Evolutionary conservation across 2,113 vertebrate genomes (phyloP).

Genomic region (Procavia capensis): DNA sequence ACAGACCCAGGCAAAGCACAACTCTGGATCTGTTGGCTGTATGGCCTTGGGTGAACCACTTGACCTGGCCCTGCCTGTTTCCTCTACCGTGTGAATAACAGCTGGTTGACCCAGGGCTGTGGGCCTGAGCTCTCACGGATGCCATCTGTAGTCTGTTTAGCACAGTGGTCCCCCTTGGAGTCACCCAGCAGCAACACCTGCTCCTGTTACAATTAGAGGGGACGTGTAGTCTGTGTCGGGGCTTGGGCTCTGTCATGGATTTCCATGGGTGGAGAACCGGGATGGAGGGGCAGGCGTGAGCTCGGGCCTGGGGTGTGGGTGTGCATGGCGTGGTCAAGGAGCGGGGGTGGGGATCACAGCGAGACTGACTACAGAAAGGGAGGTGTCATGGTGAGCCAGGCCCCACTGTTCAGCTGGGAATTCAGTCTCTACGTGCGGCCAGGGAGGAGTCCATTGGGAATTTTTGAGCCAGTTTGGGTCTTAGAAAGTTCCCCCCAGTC

Average conservation of each 20-base stretch:
- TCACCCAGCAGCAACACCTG: neutral
- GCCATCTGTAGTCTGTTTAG: neutral
- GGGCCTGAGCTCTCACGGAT: neutral
- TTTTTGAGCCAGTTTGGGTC: neutral
- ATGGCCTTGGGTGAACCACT: neutral
- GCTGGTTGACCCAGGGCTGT: neutral
- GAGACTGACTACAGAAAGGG: neutral
- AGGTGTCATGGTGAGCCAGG: too few relatives aligned
- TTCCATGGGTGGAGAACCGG: neutral
- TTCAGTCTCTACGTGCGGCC: neutral
- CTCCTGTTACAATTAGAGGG: fast-evolving
- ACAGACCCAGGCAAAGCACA: neutral
- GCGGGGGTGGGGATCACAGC: too few relatives aligned
- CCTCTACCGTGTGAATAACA: neutral
- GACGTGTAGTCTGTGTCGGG: neutral
- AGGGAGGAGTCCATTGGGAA: neutral
- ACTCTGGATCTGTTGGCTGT: neutral
- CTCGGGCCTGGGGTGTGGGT: neutral
- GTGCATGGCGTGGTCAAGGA: fast-evolving
- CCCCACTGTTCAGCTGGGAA: neutral
- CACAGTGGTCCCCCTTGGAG: fast-evolving
- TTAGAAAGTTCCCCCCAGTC: neutral
- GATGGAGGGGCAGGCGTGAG: neutral
- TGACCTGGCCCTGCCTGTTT: neutral
- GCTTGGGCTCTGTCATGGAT: neutral